These are phyloP conservation scores for Thumatha senex DNA, from an alignment of 2,888 invertebrate species.

Conservation along the genomic window DNA sequence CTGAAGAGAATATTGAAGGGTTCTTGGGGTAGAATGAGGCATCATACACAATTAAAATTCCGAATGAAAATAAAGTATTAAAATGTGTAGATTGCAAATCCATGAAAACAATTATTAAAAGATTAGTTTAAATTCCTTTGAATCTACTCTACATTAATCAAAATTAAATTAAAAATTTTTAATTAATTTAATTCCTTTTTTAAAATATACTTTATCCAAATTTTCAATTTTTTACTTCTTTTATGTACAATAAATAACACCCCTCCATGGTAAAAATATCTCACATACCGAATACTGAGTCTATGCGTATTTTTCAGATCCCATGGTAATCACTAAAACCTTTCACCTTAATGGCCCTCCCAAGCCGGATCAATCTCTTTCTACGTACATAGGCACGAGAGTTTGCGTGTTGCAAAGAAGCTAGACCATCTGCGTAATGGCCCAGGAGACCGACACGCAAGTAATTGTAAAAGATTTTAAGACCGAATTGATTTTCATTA, in stretches of 20 bases:
- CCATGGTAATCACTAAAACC: slow-evolving; percentile 15
- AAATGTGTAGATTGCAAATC: too few relatives aligned
- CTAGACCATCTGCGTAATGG: slow-evolving; percentile 34
- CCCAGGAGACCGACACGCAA: slow-evolving; percentile 26
- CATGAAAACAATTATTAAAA: too few relatives aligned
- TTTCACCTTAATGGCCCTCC: slow-evolving; percentile 41
- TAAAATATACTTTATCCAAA: background rate
- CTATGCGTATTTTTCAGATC: slow-evolving; percentile 33
- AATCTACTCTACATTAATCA: too few relatives aligned
- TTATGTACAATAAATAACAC: slow-evolving; percentile 1
- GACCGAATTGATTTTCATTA: slow-evolving; percentile 25
- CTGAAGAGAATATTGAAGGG: too few relatives aligned
- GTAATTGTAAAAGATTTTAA: slow-evolving; percentile 10
- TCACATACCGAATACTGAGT: slow-evolving; percentile 16
- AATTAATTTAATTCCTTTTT: too few relatives aligned
- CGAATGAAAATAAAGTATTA: too few relatives aligned
- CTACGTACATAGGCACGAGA: slow-evolving; percentile 38
- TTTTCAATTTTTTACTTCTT: background rate
- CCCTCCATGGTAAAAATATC: slow-evolving; percentile 17
- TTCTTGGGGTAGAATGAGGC: too few relatives aligned
- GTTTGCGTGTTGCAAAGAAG: slow-evolving; percentile 41
- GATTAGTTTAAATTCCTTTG: too few relatives aligned
- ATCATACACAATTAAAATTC: too few relatives aligned
- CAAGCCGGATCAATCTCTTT: slow-evolving; percentile 38
- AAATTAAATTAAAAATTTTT: too few relatives aligned